Percentiles rank a stretch among this genome's conserved stretches.
Evolutionary conservation across 2,113 vertebrate genomes (phyloP).

Genomic region (Struthio camelus): DNA sequence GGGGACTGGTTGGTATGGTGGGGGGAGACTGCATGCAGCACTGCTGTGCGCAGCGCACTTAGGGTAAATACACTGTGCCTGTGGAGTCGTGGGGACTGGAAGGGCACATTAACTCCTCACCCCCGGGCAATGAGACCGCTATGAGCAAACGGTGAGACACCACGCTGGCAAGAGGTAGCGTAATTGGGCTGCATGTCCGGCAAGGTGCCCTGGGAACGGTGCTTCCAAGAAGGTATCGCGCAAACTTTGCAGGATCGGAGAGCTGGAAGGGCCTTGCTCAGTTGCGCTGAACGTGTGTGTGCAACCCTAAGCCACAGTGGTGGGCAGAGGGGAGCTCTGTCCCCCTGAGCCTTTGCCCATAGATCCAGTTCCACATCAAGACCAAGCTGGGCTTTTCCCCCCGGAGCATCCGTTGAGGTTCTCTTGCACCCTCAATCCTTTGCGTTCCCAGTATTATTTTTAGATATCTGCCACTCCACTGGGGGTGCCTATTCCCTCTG

Average conservation of each 20-base stretch:
- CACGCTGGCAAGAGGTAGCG: rapidly evolving
- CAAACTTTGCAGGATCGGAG: rapidly evolving
- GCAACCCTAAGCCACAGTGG: rapidly evolving
- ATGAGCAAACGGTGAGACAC: background rate
- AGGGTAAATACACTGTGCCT: background rate
- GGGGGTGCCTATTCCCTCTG: no score
- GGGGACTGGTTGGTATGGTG: background rate
- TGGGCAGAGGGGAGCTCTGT: background rate
- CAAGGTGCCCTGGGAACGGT: background rate
- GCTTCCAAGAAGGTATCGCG: background rate
- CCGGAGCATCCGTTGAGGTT: background rate
- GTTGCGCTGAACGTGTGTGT: background rate
- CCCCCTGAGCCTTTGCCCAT: background rate
- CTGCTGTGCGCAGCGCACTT: background rate
- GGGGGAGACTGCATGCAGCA: background rate
- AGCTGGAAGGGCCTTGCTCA: background rate
- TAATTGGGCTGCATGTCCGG: rapidly evolving
- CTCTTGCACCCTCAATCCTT: background rate
- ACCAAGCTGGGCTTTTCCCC: background rate
- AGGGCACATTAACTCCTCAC: background rate
- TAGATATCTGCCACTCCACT: background rate
- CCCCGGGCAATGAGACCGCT: background rate
- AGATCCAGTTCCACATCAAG: background rate
- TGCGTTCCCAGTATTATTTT: background rate
- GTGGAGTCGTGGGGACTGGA: rapidly evolving